Evolutionary conservation across 2,113 vertebrate genomes (phyloP).

Genomic region (Casuarius casuarius): DNA sequence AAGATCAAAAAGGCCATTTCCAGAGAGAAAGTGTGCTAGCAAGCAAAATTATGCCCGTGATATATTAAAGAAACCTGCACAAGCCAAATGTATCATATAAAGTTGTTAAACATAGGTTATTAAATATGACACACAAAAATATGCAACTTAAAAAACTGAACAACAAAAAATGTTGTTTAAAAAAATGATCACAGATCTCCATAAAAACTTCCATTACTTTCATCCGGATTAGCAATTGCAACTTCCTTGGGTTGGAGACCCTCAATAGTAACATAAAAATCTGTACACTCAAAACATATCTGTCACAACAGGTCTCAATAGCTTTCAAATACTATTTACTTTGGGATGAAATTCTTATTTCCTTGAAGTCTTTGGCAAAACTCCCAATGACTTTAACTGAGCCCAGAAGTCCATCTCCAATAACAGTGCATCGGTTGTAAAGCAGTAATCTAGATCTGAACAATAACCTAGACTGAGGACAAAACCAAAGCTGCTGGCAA

Average conservation of each 20-base stretch:
- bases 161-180: not conserved
- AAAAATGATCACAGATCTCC: not conserved
- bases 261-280: not conserved
- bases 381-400: not conserved
- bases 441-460: not conserved
- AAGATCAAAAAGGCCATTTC: not conserved
- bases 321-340: not conserved
- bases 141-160: not conserved
- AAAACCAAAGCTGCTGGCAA: not conserved
- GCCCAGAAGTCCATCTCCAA: not conserved
- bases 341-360: not conserved
- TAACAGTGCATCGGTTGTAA: rapidly evolving
- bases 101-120: not conserved
- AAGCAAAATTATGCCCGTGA: not conserved
- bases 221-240: not conserved
- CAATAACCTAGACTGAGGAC: not conserved
- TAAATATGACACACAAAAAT: not conserved
- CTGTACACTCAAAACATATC: not conserved
- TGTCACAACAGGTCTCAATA: not conserved
- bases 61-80: not conserved
- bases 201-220: not conserved
- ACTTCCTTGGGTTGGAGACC: not conserved
- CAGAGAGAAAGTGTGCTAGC: not conserved
- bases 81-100: not conserved
- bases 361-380: not conserved